Evolutionary conservation across 1,140 invertebrate species (phyloP), one percentile per base, ranked within the genome.

Genomic region (Procambarus virginalis): DNA sequence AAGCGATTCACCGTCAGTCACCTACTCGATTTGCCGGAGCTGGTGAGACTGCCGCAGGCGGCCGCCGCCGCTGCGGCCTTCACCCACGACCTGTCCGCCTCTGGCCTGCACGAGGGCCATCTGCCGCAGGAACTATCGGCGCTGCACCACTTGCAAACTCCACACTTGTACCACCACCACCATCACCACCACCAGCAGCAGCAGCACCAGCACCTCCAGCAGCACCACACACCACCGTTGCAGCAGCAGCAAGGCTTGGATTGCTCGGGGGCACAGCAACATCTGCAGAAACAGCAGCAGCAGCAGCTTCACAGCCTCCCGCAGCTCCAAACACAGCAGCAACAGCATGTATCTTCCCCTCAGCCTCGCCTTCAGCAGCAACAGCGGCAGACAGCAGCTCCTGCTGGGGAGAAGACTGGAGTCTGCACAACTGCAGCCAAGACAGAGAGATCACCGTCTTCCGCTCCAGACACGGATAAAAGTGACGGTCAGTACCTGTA

Each of bases 1-100:
- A 89, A 89, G 70, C 68, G 86, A 20, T 89, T 89, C 68, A 81
- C 80, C 1, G 86, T 89, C 9, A 89, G 80, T 70, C 86, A 89
- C 45, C 77, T 89, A 8, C 73, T 89, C n/a, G 86, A 89, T 51
- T 70, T 89, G 49, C 86, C 86, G 1, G 86, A 89, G 80, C 79
- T 89, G 79, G 79, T 89, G 64, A 48, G 86, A n/a, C 22, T 83
- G 0, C 86, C 86, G 1, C 86, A 82, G 68, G 55, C 80, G 10
- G n/a, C 68, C 17, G 14, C 86, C 49, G 83, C 83, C 86, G 55
- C 80, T 12, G n/a, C 68, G n/a, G 14, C 86, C 49, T 89, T 89
- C 79, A 70, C 79, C 80, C 86, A 89, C 49, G 86, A 89, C 22
- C 68, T 89, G n/a, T n/a, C 86, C 48, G 55, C 80, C 70, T 79